These are phyloP conservation scores for Drosophila kambysellisi DNA, from an alignment of 2,888 invertebrate genomes.

Conservation along the genomic window DNA sequence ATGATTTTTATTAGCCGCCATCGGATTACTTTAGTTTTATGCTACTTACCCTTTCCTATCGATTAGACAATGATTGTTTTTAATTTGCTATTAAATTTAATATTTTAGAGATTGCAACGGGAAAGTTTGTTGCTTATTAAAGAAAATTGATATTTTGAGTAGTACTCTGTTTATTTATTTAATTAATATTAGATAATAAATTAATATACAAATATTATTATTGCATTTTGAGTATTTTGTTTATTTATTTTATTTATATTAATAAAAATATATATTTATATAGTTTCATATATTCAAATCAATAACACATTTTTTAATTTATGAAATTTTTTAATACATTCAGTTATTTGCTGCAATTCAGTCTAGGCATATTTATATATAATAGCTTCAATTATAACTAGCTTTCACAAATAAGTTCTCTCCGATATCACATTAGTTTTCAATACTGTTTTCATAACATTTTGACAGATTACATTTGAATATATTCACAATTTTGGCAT, in stretches of 20 bases:
- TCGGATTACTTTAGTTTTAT: neutral
- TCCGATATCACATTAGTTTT: neutral
- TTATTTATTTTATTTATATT: no score
- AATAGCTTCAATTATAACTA: neutral
- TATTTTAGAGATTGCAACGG: neutral
- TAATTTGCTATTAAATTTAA: neutral
- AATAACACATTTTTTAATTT: no score
- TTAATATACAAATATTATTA: no score
- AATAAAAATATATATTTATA: no score
- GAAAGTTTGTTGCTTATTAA: neutral
- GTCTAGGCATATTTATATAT: no score
- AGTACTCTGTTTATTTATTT: neutral
- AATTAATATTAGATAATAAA: no score
- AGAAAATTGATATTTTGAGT: neutral
- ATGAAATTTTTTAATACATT: no score
- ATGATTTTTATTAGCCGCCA: slow-evolving; percentile 5
- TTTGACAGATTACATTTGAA: neutral
- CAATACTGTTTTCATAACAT: neutral
- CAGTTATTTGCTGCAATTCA: no score
- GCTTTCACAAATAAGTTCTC: neutral
- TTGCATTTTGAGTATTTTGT: neutral
- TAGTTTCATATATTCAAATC: no score
- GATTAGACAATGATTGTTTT: neutral
- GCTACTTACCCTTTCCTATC: neutral
- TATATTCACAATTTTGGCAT: slow-evolving; percentile 7